Conservation (phyloP, 2,113 vertebrate species). For the Chaenocephalus aceratus region DNA sequence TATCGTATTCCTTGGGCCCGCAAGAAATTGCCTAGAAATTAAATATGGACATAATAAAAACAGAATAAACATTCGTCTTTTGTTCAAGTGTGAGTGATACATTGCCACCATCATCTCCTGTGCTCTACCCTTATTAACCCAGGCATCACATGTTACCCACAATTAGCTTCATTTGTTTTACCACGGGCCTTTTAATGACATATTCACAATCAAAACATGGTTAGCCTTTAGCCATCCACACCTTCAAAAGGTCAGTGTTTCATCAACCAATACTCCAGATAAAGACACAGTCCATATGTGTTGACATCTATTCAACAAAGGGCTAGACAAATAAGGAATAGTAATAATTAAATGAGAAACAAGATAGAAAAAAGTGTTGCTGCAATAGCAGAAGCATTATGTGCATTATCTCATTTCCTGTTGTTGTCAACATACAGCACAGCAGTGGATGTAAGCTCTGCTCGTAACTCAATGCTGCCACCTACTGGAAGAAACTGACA, state of each 20-base stretch:
- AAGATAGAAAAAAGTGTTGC: background rate
- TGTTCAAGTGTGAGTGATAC: background rate
- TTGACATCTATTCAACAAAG: background rate
- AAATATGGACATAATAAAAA: no score
- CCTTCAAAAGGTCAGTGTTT: background rate
- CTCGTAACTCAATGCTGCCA: constrained; percentile 53
- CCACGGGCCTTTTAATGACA: background rate
- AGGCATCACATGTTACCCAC: background rate
- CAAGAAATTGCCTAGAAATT: no score
- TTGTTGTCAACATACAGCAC: constrained; percentile 21
- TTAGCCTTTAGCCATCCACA: background rate
- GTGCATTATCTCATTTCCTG: background rate
- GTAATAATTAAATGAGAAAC: constrained; percentile 17
- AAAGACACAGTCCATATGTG: background rate
- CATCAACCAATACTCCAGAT: background rate
- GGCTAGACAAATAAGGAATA: background rate
- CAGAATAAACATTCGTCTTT: no score
- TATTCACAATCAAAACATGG: no score
- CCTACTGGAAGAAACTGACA: constrained; percentile 46
- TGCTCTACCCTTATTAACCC: no score
- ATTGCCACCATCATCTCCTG: background rate
- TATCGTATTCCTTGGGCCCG: no score
- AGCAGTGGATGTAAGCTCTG: background rate
- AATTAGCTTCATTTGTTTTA: background rate
- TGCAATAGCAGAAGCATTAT: no score